Base-by-base conservation (phyloP, 2,113 vertebrate species). In the Carassius auratus region DNA sequence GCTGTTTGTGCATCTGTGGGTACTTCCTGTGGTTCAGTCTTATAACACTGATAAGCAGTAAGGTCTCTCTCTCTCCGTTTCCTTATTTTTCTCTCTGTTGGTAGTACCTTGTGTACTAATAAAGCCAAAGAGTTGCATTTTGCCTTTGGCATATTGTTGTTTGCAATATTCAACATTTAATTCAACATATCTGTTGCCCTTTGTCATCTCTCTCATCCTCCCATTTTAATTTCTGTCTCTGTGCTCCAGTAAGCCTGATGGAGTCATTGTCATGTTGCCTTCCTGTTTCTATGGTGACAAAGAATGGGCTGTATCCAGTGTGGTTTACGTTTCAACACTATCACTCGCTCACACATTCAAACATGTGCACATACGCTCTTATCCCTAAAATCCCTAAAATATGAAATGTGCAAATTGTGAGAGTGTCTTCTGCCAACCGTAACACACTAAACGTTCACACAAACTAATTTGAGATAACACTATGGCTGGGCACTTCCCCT, bases 221-320 rank as follows among this genome's bases (percentile, higher is more conserved):
- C 82, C 66, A 0, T 52, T 90, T 81, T 71, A 85, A 85, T 86
- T 78, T 91, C 87, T 1, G 36, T 87, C 83, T 36, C 86, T 84
- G 42, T 73, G 88, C 90, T 90, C 86, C 87, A 89, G 88, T 62
- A 13, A 90, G 73, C 88, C 90, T 88, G 74, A 68, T 38, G 75
- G 87, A 91, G 89, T 89, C 91, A 89, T 91, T 90, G 91, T 91
- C 91, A 86, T 93, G 90, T 92, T 85, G 84, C 88, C 90, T 89
- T 90, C 87, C 90, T 93, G 94, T 95, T 95, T 91, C 94, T 91
- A 95, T 95, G 94, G 93, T 85, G 91, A 95, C 84, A 87, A 87
- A 91, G 91, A 90, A 90, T 38, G 74, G 92, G 90, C 76, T 84
- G 87, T 91, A 81, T 80, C 88, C 88, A 86, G 85, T 19, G 78